A percentile compares a stretch with the other conserved stretches of the same genome.
Evolutionary conservation across 1,140 invertebrate genomes (phyloP).

Genomic region (Mercenaria mercenaria): DNA sequence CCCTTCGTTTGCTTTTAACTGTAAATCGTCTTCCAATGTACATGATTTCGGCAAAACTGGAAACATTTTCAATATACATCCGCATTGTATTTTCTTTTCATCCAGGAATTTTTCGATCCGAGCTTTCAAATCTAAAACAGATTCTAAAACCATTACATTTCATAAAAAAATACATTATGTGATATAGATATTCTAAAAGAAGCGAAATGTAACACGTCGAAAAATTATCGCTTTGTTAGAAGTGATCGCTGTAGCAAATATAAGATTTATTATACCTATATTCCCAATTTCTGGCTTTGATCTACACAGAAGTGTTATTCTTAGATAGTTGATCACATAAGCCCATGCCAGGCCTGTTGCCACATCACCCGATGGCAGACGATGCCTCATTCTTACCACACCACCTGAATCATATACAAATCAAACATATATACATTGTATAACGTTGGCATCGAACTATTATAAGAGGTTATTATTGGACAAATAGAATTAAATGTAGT

Average conservation of each 20-base stretch:
- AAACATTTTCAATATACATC: conserved; percentile 4
- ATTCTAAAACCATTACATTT: too few relatives aligned
- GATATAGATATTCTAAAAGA: too few relatives aligned
- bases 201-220: too few relatives aligned
- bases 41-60: neutral
- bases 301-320: neutral
- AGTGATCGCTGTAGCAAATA: too few relatives aligned
- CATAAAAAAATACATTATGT: too few relatives aligned
- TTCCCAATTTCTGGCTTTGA: too few relatives aligned
- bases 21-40: neutral
- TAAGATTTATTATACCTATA: too few relatives aligned
- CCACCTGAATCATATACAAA: conserved; percentile 1
- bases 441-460: neutral
- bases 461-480: neutral
- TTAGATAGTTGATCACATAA: conserved; percentile 25
- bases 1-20: neutral
- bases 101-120: neutral
- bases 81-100: neutral
- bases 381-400: neutral
- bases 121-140: neutral
- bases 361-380: conserved; percentile 30
- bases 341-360: conserved; percentile 42
- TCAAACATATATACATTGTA: too few relatives aligned
- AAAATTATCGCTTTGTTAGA: too few relatives aligned
- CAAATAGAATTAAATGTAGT: too few relatives aligned